Evolutionary conservation across 1,140 invertebrate species (phyloP).

Genomic region (Zelostemma sp.): DNA sequence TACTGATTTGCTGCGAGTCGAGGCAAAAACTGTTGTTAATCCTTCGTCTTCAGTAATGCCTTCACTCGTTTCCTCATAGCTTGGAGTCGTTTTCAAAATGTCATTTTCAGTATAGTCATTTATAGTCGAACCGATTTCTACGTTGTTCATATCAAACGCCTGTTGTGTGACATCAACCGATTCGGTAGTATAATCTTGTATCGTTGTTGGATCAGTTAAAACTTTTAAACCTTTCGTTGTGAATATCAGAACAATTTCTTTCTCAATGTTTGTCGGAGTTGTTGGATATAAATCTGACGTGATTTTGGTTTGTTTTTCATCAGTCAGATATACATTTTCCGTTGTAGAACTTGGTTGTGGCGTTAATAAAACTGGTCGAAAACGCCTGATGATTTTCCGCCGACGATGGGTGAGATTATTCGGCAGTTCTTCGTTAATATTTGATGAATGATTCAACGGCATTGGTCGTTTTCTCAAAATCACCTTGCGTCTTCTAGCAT

Average conservation of each 20-base stretch:
- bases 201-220: background rate
- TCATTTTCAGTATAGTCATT: slow-evolving; percentile 15
- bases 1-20: background rate
- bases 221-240: slow-evolving; percentile 6
- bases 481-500: slow-evolving; percentile 42
- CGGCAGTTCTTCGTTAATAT: background rate
- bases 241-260: slow-evolving; percentile 11
- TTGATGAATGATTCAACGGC: background rate
- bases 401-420: slow-evolving; percentile 9
- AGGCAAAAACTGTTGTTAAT: background rate
- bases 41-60: slow-evolving; percentile 1
- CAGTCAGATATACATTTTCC: background rate
- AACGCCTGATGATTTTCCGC: slow-evolving; percentile 56
- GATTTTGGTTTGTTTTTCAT: background rate
- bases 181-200: background rate
- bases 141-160: background rate
- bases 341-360: background rate
- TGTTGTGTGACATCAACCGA: slow-evolving; percentile 10
- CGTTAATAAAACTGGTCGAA: slow-evolving; percentile 40
- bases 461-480: slow-evolving; percentile 43
- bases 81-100: slow-evolving; percentile 8
- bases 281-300: background rate
- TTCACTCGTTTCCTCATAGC: slow-evolving; percentile 24
- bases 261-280: background rate
- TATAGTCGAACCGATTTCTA: slow-evolving; percentile 7